These are phyloP conservation scores for Chlorospingus semifuscus DNA, from an alignment of 2,797 vertebrate species.

Conservation along the genomic window DNA sequence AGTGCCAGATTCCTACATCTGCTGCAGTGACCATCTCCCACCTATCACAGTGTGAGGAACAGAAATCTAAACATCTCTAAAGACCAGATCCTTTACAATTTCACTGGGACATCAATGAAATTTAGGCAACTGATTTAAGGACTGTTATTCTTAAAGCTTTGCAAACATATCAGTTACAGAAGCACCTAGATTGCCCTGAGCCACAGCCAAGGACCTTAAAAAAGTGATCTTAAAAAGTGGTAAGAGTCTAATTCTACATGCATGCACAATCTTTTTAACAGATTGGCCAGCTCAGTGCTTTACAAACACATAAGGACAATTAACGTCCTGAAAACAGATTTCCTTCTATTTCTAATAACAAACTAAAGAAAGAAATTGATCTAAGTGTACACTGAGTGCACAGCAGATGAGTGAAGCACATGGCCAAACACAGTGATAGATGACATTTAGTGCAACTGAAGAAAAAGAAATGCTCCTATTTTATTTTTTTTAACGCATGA, in stretches of 20 bases:
- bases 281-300: not conserved
- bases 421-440: not conserved
- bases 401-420: not conserved
- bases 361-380: not conserved
- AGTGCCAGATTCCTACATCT: not conserved
- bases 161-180: fast-evolving
- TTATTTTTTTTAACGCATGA: not conserved
- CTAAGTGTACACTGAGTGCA: not conserved
- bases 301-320: not conserved
- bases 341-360: not conserved
- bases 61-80: not conserved
- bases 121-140: not conserved
- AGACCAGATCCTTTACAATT: not conserved
- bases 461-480: not conserved
- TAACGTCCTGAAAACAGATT: not conserved
- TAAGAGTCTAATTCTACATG: not conserved
- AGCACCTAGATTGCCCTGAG: not conserved
- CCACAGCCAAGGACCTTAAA: not conserved
- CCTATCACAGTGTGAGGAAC: not conserved
- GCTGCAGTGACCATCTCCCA: not conserved
- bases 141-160: not conserved
- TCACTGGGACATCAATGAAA: not conserved
- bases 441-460: not conserved
- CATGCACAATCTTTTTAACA: not conserved
- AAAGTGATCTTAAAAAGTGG: not conserved